Evolutionary conservation across 1,140 invertebrate genomes (phyloP).

Genomic region (Tetramorium simillimum): DNA sequence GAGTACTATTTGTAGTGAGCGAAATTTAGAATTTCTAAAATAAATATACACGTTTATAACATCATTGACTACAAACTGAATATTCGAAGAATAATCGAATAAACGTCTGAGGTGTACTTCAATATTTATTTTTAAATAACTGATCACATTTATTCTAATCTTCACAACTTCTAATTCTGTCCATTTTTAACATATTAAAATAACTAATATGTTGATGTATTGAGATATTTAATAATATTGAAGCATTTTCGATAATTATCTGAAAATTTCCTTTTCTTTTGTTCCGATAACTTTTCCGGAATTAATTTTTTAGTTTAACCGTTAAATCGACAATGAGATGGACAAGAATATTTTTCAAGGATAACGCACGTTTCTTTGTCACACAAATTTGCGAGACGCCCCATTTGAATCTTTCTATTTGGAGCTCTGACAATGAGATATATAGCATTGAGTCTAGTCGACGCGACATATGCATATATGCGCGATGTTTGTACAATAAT

Average conservation of each 20-base stretch:
- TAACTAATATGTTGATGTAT: too few species aligned
- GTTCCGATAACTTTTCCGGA: neutral
- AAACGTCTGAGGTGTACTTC: neutral
- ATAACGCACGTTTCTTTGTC: neutral
- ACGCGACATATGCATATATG: conserved; percentile 3
- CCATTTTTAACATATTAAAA: neutral
- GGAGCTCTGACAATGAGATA: neutral
- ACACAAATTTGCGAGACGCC: neutral
- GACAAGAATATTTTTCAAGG: neutral
- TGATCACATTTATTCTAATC: neutral
- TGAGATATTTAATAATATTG: neutral
- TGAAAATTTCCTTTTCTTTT: neutral
- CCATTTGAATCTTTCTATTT: neutral
- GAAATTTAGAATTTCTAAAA: neutral
- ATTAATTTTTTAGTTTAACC: neutral
- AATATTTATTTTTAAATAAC: neutral
- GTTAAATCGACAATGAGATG: neutral
- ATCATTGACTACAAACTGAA: neutral
- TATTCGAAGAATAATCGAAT: neutral
- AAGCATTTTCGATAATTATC: neutral
- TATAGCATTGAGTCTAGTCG: neutral
- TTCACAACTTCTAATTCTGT: neutral
- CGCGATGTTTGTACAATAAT: conserved; percentile 23
- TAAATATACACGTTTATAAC: neutral
- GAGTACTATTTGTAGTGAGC: neutral